Conservation (phyloP, 2,888 invertebrate species). For the Plebejus melissa region DNA sequence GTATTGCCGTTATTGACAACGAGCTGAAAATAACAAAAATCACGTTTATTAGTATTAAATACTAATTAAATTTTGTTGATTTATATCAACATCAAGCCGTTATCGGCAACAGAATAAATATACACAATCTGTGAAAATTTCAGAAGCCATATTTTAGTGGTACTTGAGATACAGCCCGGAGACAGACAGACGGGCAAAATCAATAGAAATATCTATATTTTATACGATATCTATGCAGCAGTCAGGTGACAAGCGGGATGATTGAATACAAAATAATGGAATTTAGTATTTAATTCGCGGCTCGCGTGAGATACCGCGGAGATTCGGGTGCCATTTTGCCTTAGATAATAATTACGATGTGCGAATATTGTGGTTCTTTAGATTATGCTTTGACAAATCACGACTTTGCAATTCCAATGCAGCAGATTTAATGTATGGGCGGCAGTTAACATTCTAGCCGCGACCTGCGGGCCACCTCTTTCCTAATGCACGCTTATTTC, state of each 20-base stretch:
- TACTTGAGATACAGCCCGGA: too few relatives aligned
- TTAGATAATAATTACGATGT: conserved; percentile 78
- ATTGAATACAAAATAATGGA: conserved; percentile 26
- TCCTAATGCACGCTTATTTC: conserved; percentile 79
- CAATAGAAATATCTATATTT: background rate
- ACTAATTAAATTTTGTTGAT: too few relatives aligned
- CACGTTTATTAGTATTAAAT: too few relatives aligned
- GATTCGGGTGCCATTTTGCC: conserved; percentile 73
- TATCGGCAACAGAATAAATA: too few relatives aligned
- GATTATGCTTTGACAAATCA: conserved; percentile 80
- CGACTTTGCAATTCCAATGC: conserved; percentile 79
- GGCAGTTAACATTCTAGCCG: conserved; percentile 78
- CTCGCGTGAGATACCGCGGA: conserved; percentile 57
- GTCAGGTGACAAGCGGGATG: conserved; percentile 16
- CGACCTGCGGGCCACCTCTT: conserved; percentile 78
- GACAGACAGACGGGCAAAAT: too few relatives aligned
- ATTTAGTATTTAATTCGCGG: conserved; percentile 35
- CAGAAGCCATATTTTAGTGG: too few relatives aligned
- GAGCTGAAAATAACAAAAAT: too few relatives aligned
- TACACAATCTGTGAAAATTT: too few relatives aligned
- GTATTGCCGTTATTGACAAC: too few relatives aligned
- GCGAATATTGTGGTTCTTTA: conserved; percentile 77
- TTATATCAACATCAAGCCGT: too few relatives aligned
- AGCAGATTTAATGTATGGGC: conserved; percentile 79
- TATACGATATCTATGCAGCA: background rate